Evolutionary conservation across 2,113 vertebrate genomes (phyloP), one percentile per base, ranked within the genome.

Genomic region (Abramis brama): DNA sequence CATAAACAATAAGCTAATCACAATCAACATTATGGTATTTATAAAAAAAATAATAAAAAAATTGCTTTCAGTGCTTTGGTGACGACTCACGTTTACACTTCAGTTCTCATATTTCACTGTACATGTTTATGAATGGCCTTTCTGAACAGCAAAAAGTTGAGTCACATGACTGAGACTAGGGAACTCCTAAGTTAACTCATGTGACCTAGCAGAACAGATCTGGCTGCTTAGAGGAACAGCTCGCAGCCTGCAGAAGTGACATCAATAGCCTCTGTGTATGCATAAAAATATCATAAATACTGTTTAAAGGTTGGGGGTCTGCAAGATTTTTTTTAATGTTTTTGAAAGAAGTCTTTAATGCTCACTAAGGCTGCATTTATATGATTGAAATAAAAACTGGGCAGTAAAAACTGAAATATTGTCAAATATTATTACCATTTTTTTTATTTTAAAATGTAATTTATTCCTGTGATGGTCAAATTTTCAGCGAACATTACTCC

Each of bases 181-280:
- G 30, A 59, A 73, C 27, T 83, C 30, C 30, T 39, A 60, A 79
- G 57, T 43, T 60, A 73, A 73, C 82, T 83, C 82, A 73, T 73
- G 68, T 73, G 68, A 83, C 81, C 21, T 25, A 33, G 66, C 30
- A 71, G 47, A 55, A 57, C 27, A 71, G 66, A 83, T 71, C 3
- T 2, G 60, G 7, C 47, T 71, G 23, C 59, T 5, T 9, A 47
- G 36, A 23, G 64, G 21, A 83, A 52, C 9, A 52, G 64, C 25
- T 71, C 21, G n/a, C 13, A 3, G 33, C 30, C 64, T 33, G 47
- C 19, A 19, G 62, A 68, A 39, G 66, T 83, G 23, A 83, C 21
- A 43, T 59, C 47, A 71, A 52, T 82, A 45, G 78, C 45, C 43
- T 82, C 25, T 70, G n/a, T 66, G 39, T 43, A 39, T 9, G 25